Percentiles rank a stretch among this genome's conserved stretches.
Evolutionary conservation across 2,888 invertebrate species (phyloP).

Genomic region (Sepioteuthis lessoniana): DNA sequence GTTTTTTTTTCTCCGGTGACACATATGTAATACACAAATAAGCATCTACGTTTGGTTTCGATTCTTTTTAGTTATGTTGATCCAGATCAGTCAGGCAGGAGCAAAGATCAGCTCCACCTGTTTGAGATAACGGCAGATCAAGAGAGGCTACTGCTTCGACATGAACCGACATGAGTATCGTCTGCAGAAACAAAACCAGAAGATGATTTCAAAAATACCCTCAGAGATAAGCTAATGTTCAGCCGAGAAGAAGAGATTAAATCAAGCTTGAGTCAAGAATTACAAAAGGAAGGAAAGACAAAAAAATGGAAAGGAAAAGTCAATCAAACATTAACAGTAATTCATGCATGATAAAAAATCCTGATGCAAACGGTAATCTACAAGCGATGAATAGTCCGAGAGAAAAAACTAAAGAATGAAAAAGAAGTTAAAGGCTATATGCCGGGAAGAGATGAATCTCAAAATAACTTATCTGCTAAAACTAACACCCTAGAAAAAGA

Average conservation of each 20-base stretch:
- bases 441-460: not conserved
- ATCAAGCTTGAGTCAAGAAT: not conserved
- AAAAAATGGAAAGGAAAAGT: not conserved
- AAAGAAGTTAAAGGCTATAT: not conserved
- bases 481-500: not conserved
- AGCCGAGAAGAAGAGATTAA: not conserved
- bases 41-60: too few species aligned
- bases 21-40: too few species aligned
- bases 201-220: not conserved
- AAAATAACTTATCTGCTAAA: not conserved
- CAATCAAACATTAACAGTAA: not conserved
- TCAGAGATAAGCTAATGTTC: not conserved
- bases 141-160: not conserved
- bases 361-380: not conserved
- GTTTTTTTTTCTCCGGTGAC: too few species aligned
- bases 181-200: not conserved
- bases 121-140: not conserved
- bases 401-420: not conserved
- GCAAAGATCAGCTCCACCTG: not conserved
- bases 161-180: not conserved
- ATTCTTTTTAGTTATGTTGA: not conserved
- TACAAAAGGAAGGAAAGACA: not conserved
- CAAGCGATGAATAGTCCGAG: not conserved
- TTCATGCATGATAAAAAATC: not conserved
- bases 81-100: not conserved